These are phyloP conservation scores for Nasonia oneida DNA, from an alignment of 2,888 invertebrate species.

Conservation along the genomic window DNA sequence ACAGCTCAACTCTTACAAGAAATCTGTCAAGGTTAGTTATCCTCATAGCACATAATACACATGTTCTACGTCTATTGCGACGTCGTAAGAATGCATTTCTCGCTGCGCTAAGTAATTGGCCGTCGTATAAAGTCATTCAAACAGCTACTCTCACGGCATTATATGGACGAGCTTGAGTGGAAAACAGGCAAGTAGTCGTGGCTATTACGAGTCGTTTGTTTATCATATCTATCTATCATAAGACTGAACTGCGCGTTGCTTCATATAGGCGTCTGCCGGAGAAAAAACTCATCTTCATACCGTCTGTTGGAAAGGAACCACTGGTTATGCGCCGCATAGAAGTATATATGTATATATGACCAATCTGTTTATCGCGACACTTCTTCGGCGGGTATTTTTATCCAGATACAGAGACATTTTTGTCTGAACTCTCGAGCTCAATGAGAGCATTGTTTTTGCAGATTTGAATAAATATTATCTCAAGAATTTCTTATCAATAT, in stretches of 20 bases:
- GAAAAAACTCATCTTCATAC: neutral
- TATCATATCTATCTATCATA: neutral
- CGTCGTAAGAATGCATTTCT: neutral
- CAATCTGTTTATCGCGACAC: neutral
- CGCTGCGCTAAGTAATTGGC: neutral
- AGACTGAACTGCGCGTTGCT: no score
- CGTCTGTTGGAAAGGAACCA: no score
- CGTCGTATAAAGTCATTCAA: neutral
- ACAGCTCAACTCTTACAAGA: conserved; percentile 84
- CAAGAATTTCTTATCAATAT: neutral
- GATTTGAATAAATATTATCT: neutral
- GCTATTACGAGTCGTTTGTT: neutral
- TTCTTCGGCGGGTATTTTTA: neutral
- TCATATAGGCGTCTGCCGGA: neutral
- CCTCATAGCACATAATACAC: neutral
- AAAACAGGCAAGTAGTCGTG: neutral
- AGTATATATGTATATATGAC: neutral
- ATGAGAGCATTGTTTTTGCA: neutral
- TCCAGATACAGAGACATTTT: neutral
- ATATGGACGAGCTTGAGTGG: neutral
- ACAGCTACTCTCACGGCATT: conserved; percentile 2
- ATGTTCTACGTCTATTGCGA: no score
- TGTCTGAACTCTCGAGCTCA: neutral
- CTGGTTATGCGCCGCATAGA: neutral
- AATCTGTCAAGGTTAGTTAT: conserved; percentile 81